Evolutionary conservation across 2,888 invertebrate genomes (phyloP).

Genomic region (Cephus rjabovi): DNA sequence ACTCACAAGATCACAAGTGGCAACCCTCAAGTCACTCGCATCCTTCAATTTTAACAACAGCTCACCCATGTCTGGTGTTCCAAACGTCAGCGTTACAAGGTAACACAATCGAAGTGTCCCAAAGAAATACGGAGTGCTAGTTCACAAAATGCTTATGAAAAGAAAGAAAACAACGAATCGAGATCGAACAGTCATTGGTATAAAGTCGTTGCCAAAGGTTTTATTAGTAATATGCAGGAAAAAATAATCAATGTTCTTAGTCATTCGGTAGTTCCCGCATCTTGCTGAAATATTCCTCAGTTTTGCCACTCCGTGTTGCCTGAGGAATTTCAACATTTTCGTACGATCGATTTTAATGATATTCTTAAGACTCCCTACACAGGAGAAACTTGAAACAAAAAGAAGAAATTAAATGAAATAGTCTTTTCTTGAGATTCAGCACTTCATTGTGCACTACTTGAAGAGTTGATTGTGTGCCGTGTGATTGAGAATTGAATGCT

Average conservation of each 20-base stretch:
- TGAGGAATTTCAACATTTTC: neutral
- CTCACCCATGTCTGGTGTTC: constrained; percentile 56
- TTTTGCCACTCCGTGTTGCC: neutral
- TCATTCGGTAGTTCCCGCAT: neutral
- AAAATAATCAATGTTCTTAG: neutral
- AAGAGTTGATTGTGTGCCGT: neutral
- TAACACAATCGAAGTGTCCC: constrained; percentile 31
- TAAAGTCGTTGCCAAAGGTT: neutral
- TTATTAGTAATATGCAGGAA: neutral
- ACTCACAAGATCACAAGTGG: constrained; percentile 71
- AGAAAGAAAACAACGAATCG: neutral
- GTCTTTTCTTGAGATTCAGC: neutral
- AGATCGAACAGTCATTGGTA: neutral
- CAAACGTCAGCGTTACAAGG: constrained; percentile 55
- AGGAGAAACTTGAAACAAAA: neutral
- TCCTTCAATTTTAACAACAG: constrained; percentile 70
- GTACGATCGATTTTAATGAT: neutral
- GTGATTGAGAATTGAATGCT: neutral
- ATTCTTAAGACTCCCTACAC: neutral
- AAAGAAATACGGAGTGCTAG: neutral
- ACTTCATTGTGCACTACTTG: neutral
- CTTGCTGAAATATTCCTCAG: neutral
- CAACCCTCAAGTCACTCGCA: constrained; percentile 70
- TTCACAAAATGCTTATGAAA: neutral
- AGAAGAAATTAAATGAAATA: neutral